Base-by-base conservation (phyloP, 2,888 invertebrate genomes). In the Schizaphis graminum region DNA sequence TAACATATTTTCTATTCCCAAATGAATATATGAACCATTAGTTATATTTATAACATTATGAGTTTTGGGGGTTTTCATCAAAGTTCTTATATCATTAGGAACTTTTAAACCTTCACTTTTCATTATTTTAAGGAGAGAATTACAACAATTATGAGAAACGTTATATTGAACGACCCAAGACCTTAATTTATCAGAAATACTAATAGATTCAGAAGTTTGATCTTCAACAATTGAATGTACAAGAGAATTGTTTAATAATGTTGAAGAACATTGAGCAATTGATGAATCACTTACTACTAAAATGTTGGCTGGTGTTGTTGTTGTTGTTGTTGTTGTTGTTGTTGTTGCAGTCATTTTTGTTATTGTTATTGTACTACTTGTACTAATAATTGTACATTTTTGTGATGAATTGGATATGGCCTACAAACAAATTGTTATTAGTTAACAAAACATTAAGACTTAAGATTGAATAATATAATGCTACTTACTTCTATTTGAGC, bases 81-180 rank as follows among this genome's bases (percentile, higher is more conserved):
- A n/a, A n/a, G n/a, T n/a, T n/a, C n/a, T n/a, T n/a, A n/a, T n/a
- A n/a, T n/a, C n/a, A n/a, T n/a, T n/a, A n/a, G n/a, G n/a, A n/a
- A n/a, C n/a, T n/a, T n/a, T n/a, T n/a, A n/a, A n/a, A n/a, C n/a
- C n/a, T n/a, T n/a, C n/a, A n/a, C n/a, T n/a, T n/a, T n/a, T n/a
- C n/a, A n/a, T n/a, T n/a, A n/a, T n/a, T n/a, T n/a, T n/a, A n/a
- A n/a, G n/a, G 5, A 89, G 21, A 89, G 24, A 35, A 89, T 57
- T 89, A 56, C 8, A n/a, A 56, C 89, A 24, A 24, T 89, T 56
- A 56, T 89, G 89, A 41, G 89, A 57, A 35, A 89, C 56, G 8
- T 89, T 89, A 89, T 41, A 89, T 89, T 89, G 49, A 56, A 89
- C 10, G 3, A 89, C 26, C 57, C 56, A 89, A 35, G 89, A 57